phyloP scores from a whole-genome alignment of 2,113 vertebrate species.

The Sphyrna mokarran region DNA sequence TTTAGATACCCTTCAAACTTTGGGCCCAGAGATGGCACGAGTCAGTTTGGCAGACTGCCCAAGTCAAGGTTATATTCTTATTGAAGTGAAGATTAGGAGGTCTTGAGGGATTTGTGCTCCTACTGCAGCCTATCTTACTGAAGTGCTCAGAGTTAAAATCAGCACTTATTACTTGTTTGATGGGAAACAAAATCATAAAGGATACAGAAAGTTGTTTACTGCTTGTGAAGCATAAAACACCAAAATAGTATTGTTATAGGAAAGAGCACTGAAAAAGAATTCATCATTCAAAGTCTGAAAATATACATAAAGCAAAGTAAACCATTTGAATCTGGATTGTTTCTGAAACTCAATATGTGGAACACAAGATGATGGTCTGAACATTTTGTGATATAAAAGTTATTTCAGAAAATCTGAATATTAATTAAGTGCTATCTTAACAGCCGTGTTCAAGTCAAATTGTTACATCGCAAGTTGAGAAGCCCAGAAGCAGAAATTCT shows the following conservation, averaged over 20 bases:
- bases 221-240: neutral
- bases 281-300: neutral
- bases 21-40: neutral
- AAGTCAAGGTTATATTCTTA: neutral
- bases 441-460: neutral
- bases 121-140: no score
- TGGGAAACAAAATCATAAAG: neutral
- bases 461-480: neutral
- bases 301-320: neutral
- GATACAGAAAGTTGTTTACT: neutral
- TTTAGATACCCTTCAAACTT: neutral
- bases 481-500: neutral
- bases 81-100: neutral
- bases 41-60: neutral
- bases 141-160: neutral
- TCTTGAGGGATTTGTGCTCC: no score
- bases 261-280: neutral
- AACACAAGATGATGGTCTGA: neutral
- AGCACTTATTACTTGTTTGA: neutral
- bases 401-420: neutral
- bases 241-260: neutral
- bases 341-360: neutral
- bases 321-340: no score
- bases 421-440: neutral
- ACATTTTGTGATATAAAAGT: neutral